A percentile compares a stretch with the other conserved stretches of the same genome.
These are phyloP conservation scores for Novumbra hubbsi DNA, from an alignment of 2,797 vertebrate species.

Conservation along the genomic window DNA sequence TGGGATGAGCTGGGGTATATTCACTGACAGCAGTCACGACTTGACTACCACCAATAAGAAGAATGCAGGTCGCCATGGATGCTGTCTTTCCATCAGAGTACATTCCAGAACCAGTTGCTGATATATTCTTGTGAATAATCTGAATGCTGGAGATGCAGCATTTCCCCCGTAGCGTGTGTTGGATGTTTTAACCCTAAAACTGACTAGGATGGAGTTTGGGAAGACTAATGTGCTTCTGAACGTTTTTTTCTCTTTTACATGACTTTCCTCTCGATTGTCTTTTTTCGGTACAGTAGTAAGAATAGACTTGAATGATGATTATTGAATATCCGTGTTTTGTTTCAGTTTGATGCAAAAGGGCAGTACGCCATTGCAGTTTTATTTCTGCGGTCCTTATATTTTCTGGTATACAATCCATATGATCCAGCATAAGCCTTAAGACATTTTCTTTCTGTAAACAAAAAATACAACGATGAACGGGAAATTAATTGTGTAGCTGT, in stretches of 20 bases:
- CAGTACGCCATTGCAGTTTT: conserved; percentile 52
- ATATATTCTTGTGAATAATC: conserved; percentile 52
- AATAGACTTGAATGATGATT: conserved; percentile 52
- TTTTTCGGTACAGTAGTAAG: conserved; percentile 50
- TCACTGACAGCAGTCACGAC: conserved; percentile 67
- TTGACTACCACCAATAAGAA: conserved; percentile 52
- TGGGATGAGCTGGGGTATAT: conserved; percentile 61
- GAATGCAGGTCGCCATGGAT: conserved; percentile 65
- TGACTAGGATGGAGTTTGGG: conserved; percentile 35
- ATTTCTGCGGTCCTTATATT: conserved; percentile 50
- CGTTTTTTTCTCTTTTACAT: conserved; percentile 49
- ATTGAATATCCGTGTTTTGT: conserved; percentile 50
- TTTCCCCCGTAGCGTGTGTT: conserved; percentile 24
- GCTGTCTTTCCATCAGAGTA: conserved; percentile 72
- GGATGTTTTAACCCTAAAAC: conserved; percentile 26
- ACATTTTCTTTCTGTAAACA: conserved; percentile 72
- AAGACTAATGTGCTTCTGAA: conserved; percentile 31
- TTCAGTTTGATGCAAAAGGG: conserved; percentile 47
- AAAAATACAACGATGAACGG: conserved; percentile 50
- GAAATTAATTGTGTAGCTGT: conserved; percentile 71
- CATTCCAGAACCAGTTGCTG: conserved; percentile 66
- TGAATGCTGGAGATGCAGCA: conserved; percentile 43
- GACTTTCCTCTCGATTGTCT: conserved; percentile 38
- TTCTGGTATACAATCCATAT: conserved; percentile 53
- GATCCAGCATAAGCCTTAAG: conserved; percentile 76